Base-by-base conservation (phyloP, 1,140 invertebrate species). In the Agraylea sexmaculata region DNA sequence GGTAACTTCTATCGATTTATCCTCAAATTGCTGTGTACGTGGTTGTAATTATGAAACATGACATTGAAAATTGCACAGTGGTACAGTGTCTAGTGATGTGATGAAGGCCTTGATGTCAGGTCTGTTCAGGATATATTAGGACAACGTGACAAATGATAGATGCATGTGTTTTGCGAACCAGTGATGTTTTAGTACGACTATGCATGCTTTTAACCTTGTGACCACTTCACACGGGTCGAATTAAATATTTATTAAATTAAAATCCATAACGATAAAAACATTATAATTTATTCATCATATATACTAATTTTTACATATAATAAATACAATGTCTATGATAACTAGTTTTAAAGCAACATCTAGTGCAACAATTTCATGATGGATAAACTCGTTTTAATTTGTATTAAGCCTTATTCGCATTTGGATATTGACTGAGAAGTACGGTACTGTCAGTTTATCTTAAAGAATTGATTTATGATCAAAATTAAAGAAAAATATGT, bases 121-220 rank as follows among this genome's bases (percentile, higher is more conserved):
- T 19, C 27, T 37, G 37, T 43, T 43, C 34, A n/a, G n/a, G n/a
- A n/a, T n/a, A n/a, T n/a, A n/a, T 27, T 45, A 43, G 2, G n/a
- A 12, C 20, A 2, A 42, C 18, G 37, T 42, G 46, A 49, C 46
- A 49, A 45, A 49, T 49, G 46, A 49, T 49, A 35, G 46, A 49
- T 49, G 46, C 35, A 34, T 39, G 19, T 21, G 46, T 38, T 37
- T 37, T 37, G 41, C 38, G 37, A 47, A 41, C 37, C 38, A 25
- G 42, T 37, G 18, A 40, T 19, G 39, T 35, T 15, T 29, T 38
- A 42, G 41, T 42, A 41, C 37, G 38, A 42, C 34, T 36, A 23
- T 36, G 46, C 44, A 42, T 44, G 46, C 46, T 47, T 42, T 42
- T 15, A 16, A 38, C 30, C 21, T 34, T 41, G 45, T 41, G 19